Evolutionary conservation across 2,888 invertebrate genomes (phyloP), one percentile per base, ranked within the genome.

Genomic region (Aradus depressus): DNA sequence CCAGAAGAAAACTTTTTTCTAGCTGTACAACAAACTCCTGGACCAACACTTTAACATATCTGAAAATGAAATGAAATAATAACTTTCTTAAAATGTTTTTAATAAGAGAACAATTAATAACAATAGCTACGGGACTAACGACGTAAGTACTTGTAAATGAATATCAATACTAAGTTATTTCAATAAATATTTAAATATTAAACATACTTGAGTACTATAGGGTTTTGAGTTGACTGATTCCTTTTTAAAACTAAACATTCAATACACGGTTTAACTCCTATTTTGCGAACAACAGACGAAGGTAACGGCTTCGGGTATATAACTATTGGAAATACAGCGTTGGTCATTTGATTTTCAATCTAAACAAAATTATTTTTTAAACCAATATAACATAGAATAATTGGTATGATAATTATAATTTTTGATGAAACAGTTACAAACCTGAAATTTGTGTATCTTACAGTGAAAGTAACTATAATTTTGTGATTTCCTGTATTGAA

Each of bases 331-430:
- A 80, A 83, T 32, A 79, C 75, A 12, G 82, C 80, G 62, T 82
- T 81, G 44, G 73, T 71, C 54, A 80, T 64, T 66, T 84, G 83
- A 66, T 87, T 86, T 67, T 89, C 88, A 54, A 88, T 71, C 74
- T 88, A 75, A 39, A 39, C 5, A 8, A 39, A 22, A 39, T 39
- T 8, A 14, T 10, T 6, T 10, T 10, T 28, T 28, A 28, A 28
- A 28, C 8, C 31, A 28, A 28, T 28, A 10, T 10, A 6, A 38
- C 44, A 38, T n/a, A 34, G 5, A 2, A 48, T 26, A 18, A 16
- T 6, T 23, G 10, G 10, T 32, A 5, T n/a, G 22, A 6, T 8
- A 35, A 45, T 5, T 18, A 45, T 32, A 35, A 6, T 14, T 35
- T 4, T 45, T 4, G n/a, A 22, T 12, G n/a, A n/a, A n/a, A n/a